These are phyloP conservation scores for Zootoca vivipara DNA, from an alignment of 2,113 vertebrate genomes.

Conservation along the genomic window DNA sequence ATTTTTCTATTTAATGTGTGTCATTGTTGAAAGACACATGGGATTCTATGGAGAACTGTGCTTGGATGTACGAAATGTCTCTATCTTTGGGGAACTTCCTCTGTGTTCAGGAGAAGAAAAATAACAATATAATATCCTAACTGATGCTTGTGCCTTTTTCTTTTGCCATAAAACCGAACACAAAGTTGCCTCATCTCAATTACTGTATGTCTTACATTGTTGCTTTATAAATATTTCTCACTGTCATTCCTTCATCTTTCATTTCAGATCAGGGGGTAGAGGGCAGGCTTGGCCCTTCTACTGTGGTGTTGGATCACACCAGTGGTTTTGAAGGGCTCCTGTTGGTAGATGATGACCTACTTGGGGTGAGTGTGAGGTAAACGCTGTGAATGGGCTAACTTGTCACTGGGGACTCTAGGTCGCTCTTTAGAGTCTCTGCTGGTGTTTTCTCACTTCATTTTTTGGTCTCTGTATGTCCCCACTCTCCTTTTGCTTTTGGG, in stretches of 20 bases:
- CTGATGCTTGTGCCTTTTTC: not conserved
- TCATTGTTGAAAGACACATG: too few species aligned
- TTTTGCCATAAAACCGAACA: slow-evolving; percentile 14
- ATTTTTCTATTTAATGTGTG: too few species aligned
- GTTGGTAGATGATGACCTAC: slow-evolving; percentile 94
- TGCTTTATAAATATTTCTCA: slow-evolving; percentile 22
- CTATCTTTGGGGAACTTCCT: not conserved
- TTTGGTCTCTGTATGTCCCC: not conserved
- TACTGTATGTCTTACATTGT: not conserved
- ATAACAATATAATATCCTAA: not conserved
- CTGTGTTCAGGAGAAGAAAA: not conserved
- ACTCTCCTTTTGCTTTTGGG: not conserved
- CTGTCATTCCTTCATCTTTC: slow-evolving; percentile 56
- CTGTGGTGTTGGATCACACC: slow-evolving; percentile 94
- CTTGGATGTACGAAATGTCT: not conserved
- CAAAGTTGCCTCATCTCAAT: not conserved
- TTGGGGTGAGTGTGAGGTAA: slow-evolving; percentile 84
- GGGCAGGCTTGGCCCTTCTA: slow-evolving; percentile 89
- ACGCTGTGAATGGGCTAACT: not conserved
- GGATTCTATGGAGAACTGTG: too few species aligned
- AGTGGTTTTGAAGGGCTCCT: slow-evolving; percentile 96
- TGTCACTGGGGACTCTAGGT: too few species aligned
- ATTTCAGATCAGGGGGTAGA: slow-evolving; percentile 79
- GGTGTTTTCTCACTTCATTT: not conserved
- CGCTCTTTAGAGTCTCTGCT: not conserved